Evolutionary conservation across 1,140 invertebrate species (phyloP).

Genomic region (Nephila pilipes): DNA sequence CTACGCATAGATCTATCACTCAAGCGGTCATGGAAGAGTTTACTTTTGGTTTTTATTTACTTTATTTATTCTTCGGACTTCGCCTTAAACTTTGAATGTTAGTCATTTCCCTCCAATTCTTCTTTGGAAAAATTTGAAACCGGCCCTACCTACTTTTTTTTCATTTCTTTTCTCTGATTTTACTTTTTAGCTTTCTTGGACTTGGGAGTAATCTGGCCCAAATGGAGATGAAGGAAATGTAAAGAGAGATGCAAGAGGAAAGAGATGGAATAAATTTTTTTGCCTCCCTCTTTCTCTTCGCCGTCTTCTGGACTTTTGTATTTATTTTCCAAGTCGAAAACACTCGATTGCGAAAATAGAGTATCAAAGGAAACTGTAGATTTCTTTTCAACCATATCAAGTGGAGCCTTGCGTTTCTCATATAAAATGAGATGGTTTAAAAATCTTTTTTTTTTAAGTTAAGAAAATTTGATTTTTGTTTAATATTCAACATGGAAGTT

Average conservation of each 20-base stretch:
- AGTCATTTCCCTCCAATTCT: conserved; percentile 75
- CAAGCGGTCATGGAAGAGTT: conserved; percentile 71
- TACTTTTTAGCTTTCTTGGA: conserved; percentile 37
- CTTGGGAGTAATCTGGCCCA: conserved; percentile 68
- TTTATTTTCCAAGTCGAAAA: conserved; percentile 45
- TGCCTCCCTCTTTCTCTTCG: conserved; percentile 33
- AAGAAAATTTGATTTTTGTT: not conserved
- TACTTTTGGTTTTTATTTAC: conserved; percentile 68
- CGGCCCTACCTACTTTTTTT: conserved; percentile 31
- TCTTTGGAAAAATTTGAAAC: conserved; percentile 75
- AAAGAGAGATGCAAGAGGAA: conserved; percentile 64
- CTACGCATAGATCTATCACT: conserved; percentile 72
- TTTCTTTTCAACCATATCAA: not conserved
- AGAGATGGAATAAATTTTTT: conserved; percentile 53
- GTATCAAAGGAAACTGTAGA: conserved; percentile 34
- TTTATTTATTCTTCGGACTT: conserved; percentile 72
- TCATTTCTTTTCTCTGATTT: conserved; percentile 31
- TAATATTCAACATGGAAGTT: too few relatives aligned
- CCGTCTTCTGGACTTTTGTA: conserved; percentile 2
- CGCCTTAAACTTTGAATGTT: conserved; percentile 75
- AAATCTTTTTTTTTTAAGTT: not conserved
- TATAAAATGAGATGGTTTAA: not conserved
- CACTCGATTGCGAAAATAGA: conserved; percentile 43
- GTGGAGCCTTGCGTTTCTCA: not conserved
- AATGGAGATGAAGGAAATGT: conserved; percentile 76